These are phyloP conservation scores for Aradus depressus DNA, from an alignment of 2,888 invertebrate genomes.

Conservation along the genomic window DNA sequence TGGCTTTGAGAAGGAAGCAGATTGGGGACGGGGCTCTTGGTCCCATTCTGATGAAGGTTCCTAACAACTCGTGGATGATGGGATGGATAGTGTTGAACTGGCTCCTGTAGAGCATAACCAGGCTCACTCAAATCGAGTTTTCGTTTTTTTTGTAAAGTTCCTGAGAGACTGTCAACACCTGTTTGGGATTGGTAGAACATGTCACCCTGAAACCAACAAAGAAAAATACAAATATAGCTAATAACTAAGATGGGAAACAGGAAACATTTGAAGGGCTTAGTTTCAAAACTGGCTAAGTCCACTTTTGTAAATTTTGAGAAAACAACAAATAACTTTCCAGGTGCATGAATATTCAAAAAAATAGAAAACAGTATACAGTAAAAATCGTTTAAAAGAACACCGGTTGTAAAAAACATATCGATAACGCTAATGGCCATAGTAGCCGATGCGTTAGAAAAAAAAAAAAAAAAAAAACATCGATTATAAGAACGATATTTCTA, in stretches of 20 bases:
- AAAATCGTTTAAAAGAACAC: too few species aligned
- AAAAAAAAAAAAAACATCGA: too few species aligned
- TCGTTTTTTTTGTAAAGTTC: slow-evolving; percentile 39
- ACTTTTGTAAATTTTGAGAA: too few species aligned
- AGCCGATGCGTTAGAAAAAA: too few species aligned
- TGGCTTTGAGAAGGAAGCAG: slow-evolving; percentile 37
- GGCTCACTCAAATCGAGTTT: slow-evolving; percentile 36
- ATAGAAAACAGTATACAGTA: slow-evolving; percentile 9
- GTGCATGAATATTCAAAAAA: too few species aligned
- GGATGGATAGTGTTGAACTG: slow-evolving; percentile 21
- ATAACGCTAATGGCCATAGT: too few species aligned
- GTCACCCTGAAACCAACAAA: slow-evolving; percentile 53
- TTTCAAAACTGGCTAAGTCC: too few species aligned
- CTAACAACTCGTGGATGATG: slow-evolving; percentile 19
- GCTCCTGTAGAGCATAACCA: slow-evolving; percentile 19
- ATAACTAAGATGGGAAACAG: background rate
- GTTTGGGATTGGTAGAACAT: slow-evolving; percentile 62
- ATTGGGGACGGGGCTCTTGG: slow-evolving; percentile 25
- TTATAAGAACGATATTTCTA: too few species aligned
- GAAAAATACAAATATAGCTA: slow-evolving; percentile 20
- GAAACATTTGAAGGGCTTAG: background rate
- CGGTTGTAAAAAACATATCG: too few species aligned
- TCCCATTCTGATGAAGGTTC: slow-evolving; percentile 24
- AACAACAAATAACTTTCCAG: too few species aligned
- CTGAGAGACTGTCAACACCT: slow-evolving; percentile 28